Percentiles rank a stretch among this genome's conserved stretches.
Evolutionary conservation across 2,113 vertebrate species (phyloP).

Genomic region (Rhodinocichla rosea): DNA sequence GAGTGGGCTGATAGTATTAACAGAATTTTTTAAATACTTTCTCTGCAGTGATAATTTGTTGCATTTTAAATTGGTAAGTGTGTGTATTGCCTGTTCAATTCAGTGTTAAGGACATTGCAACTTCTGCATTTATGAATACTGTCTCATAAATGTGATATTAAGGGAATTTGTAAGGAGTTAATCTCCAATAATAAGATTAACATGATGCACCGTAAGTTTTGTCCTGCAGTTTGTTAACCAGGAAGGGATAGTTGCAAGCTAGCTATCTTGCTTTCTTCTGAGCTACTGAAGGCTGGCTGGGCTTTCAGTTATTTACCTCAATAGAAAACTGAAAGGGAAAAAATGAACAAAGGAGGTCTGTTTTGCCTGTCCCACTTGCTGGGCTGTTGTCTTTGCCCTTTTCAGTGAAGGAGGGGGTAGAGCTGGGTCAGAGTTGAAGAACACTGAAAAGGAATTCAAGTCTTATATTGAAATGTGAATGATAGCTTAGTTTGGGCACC

Average conservation of each 20-base stretch:
- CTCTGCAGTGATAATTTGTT: conserved; percentile 43
- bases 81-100: neutral
- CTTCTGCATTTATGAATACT: neutral
- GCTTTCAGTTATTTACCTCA: conserved; percentile 85
- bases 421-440: conserved; percentile 84
- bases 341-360: conserved; percentile 91
- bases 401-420: conserved; percentile 81
- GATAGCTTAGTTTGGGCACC: conserved; percentile 72
- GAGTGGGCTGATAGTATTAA: conserved; percentile 85
- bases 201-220: conserved; percentile 26
- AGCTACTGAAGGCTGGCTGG: conserved; percentile 71
- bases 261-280: conserved; percentile 60
- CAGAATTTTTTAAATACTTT: conserved; percentile 76
- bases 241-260: conserved; percentile 57
- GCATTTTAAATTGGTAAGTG: conserved; percentile 49
- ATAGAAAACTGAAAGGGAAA: conserved; percentile 81
- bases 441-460: conserved; percentile 83
- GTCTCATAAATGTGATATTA: neutral
- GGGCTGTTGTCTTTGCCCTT: conserved; percentile 90
- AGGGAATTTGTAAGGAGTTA: neutral
- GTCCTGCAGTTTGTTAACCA: conserved; percentile 49
- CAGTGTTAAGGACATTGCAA: neutral
- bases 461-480: conserved; percentile 79
- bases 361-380: conserved; percentile 89
- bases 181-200: conserved; percentile 52